These are phyloP conservation scores for Drosophila obscura DNA, from an alignment of 1,140 invertebrate species.

Conservation along the genomic window DNA sequence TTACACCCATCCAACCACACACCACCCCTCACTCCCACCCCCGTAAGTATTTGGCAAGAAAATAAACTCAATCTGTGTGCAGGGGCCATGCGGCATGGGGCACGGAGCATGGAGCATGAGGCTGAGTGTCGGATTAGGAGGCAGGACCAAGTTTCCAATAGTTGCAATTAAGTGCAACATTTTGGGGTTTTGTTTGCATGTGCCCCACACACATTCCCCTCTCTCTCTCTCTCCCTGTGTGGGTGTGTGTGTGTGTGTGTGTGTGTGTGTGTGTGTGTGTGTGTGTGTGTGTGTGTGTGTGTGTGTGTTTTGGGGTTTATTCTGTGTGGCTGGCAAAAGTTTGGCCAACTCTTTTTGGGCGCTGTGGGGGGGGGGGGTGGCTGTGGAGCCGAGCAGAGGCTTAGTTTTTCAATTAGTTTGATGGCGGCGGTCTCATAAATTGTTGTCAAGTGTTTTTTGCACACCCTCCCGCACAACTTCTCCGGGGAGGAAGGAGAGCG, in stretches of 20 bases:
- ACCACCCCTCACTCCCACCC: too few species aligned
- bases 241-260: too few species aligned
- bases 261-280: too few species aligned
- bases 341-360: conserved; percentile 23
- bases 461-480: too few species aligned
- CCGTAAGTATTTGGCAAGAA: conserved; percentile 51
- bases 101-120: neutral
- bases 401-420: conserved; percentile 76
- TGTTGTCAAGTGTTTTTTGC: conserved; percentile 8
- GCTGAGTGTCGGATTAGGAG: conserved; percentile 17
- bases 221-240: neutral
- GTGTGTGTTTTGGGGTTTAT: conserved; percentile 1
- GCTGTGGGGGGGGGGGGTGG: too few species aligned
- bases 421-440: conserved; percentile 59
- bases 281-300: neutral
- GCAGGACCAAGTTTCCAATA: conserved; percentile 55
- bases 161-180: conserved; percentile 76
- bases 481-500: neutral
- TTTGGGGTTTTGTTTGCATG: conserved; percentile 68
- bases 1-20: neutral
- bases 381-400: conserved; percentile 6
- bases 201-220: conserved; percentile 14
- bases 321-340: conserved; percentile 23
- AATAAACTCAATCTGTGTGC: conserved; percentile 66
- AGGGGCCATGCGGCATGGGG: neutral